Percentiles rank a stretch among this genome's conserved stretches.
These are phyloP conservation scores for Sarcophaga variegata DNA, from an alignment of 2,888 invertebrate genomes.

Conservation along the genomic window DNA sequence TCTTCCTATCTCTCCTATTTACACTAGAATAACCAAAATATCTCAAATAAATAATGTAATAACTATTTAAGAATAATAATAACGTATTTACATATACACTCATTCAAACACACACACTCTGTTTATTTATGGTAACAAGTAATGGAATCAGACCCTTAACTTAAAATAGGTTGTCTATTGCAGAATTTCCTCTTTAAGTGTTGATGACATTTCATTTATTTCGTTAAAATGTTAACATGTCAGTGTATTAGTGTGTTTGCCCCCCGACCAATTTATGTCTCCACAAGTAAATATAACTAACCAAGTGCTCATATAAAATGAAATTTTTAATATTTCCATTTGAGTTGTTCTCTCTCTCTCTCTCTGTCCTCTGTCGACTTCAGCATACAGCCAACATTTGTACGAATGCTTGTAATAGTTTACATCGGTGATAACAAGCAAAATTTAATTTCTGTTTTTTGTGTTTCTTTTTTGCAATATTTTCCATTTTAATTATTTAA, in stretches of 20 bases:
- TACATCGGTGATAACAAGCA: slow-evolving; percentile 15
- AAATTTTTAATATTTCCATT: background rate
- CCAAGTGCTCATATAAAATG: no score
- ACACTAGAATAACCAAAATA: background rate
- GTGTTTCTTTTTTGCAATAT: background rate
- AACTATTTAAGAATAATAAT: background rate
- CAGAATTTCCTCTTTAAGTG: background rate
- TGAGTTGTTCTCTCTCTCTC: background rate
- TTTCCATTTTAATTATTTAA: slow-evolving; percentile 16
- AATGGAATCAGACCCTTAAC: background rate
- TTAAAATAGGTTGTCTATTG: slow-evolving; percentile 5
- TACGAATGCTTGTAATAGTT: background rate
- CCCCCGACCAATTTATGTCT: no score
- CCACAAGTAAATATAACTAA: no score
- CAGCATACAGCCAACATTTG: background rate
- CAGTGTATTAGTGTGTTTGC: no score
- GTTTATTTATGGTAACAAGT: no score
- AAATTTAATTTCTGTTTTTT: slow-evolving; percentile 2
- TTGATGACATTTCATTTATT: background rate
- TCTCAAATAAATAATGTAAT: no score
- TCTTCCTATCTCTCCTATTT: background rate
- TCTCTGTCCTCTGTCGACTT: background rate
- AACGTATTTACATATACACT: background rate
- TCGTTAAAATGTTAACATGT: no score
- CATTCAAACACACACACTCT: no score